These are phyloP conservation scores for Calycopis cecrops DNA, from an alignment of 1,140 invertebrate genomes.

Conservation along the genomic window DNA sequence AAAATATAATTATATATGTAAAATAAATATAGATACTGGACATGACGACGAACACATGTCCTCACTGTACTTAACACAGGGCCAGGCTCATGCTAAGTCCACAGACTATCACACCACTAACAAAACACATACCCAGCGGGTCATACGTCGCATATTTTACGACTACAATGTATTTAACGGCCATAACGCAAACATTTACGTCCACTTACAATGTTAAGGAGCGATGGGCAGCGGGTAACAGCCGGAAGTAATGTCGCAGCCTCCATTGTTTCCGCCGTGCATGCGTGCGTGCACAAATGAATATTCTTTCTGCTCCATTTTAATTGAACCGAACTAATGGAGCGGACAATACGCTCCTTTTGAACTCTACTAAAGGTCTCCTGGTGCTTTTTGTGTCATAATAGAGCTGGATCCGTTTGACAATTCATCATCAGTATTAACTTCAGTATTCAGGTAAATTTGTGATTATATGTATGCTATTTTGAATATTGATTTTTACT, in stretches of 20 bases:
- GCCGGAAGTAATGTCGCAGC: constrained; percentile 53
- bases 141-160: background rate
- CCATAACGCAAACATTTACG: constrained; percentile 13
- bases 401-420: no score
- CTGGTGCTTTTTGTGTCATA: constrained; percentile 5
- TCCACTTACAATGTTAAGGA: constrained; percentile 17
- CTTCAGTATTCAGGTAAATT: no score
- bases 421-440: no score
- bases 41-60: no score
- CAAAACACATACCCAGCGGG: no score
- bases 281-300: background rate
- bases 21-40: no score
- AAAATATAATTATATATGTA: no score
- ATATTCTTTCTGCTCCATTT: constrained; percentile 37
- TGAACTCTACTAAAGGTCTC: constrained; percentile 4
- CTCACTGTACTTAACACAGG: no score
- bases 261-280: constrained; percentile 42
- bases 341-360: constrained; percentile 24
- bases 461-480: no score
- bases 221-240: constrained; percentile 37
- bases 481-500: no score
- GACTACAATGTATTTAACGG: constrained; percentile 6
- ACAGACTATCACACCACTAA: no score
- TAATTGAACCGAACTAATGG: constrained; percentile 38
- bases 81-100: no score